Base-by-base conservation (phyloP, 2,797 vertebrate genomes). In the Gymnothorax javanicus region DNA sequence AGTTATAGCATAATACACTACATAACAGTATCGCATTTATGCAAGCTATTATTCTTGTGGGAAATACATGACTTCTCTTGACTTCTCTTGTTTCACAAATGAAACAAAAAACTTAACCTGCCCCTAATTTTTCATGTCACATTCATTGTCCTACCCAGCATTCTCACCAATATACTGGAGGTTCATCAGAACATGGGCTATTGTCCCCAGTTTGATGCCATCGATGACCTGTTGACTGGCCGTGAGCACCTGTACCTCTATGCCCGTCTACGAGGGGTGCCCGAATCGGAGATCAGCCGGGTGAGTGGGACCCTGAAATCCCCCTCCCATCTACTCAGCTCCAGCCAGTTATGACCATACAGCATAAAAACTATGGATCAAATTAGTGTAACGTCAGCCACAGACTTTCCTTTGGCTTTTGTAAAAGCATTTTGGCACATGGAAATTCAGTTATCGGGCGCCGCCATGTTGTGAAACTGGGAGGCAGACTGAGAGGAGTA, bases 131-230 rank as follows among this genome's bases (percentile, higher is more conserved):
- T 13, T 54, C 50, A 20, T 23, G 75, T 79, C 75, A 52, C 20
- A 13, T 20, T 81, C 15, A n/a, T 52, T 56, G 20, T 9, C 77
- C 50, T 43, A 23, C 77, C 77, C 90, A 99, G 99, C 89, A 95
- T 99, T 93, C 94, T 97, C 90, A 95, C 94, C 23, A 94, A 96
- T 83, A 98, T 99, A 83, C 95, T 97, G 90, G 94, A 97, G 0
- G 97, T 99, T 79, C 98, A 98, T 92, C 97, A 97, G 96, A 98
- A 97, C 93, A 99, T 99, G 97, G 99, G 98, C 86, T 99, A 99
- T 95, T 99, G 99, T 92, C 98, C 99, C 85, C 99, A 99, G 93
- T 99, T 98, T 91, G 98, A 99, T 75, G 98, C 98, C 88, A 96
- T 98, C 0, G 98, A 99, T 87, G 98, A 99, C 81, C 95, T 99